Conservation (phyloP, 2,888 invertebrate genomes). For the Cloeon dipterum region DNA sequence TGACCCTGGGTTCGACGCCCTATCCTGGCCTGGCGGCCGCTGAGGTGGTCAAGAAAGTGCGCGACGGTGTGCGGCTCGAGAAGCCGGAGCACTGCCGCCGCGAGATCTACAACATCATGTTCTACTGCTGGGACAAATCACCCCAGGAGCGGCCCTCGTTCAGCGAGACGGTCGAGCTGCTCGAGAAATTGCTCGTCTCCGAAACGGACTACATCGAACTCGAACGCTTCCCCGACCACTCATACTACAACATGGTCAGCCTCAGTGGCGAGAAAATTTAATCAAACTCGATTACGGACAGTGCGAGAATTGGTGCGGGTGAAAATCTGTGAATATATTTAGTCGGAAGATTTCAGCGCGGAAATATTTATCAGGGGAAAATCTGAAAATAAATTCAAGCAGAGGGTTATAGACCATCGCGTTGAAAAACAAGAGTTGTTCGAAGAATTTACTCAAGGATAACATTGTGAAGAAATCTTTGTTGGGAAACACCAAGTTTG, state of each 20-base stretch:
- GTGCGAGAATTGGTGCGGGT: too few species aligned
- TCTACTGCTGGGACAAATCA: constrained; percentile 82
- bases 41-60: constrained; percentile 73
- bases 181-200: constrained; percentile 64
- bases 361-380: too few species aligned
- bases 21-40: constrained; percentile 82
- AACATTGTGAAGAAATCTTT: too few species aligned
- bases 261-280: constrained; percentile 44
- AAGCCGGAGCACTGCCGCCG: constrained; percentile 85
- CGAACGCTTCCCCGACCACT: constrained; percentile 79
- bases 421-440: too few species aligned
- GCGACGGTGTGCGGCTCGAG: constrained; percentile 72
- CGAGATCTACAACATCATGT: constrained; percentile 86
- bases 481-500: too few species aligned
- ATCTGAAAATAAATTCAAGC: too few species aligned
- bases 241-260: constrained; percentile 30
- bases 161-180: constrained; percentile 50
- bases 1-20: constrained; percentile 83
- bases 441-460: too few species aligned
- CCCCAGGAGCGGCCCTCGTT: constrained; percentile 67
- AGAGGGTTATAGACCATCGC: too few species aligned
- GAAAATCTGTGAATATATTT: too few species aligned
- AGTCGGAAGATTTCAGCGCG: too few species aligned
- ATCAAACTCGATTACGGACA: too few species aligned
- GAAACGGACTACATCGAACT: constrained; percentile 87